Base-by-base conservation (phyloP, 2,797 vertebrate species). In the Morelia viridis region DNA sequence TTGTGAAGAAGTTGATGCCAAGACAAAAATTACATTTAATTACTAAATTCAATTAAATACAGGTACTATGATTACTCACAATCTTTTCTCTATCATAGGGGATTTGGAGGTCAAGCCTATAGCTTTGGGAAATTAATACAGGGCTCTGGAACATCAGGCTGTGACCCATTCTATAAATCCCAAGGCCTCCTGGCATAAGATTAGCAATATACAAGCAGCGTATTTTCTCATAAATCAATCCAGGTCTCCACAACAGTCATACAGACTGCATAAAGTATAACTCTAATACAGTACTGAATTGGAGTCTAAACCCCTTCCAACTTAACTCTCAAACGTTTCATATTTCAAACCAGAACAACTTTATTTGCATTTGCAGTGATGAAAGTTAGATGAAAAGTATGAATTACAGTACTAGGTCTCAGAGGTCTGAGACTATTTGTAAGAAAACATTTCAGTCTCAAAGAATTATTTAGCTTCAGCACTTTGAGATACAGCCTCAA, bases 401-500 rank as follows among this genome's bases (percentile, higher is more conserved):
- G 71, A 84, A 80, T 6, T 6, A 28, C 53, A 19, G 41, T 41
- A 41, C 41, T 41, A 5, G 28, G 35, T 85, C 80, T 57, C 76
- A 53, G 9, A 56, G 17, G 12, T 71, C 61, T n/a, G 50, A 60
- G 64, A 26, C 31, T 83, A 46, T 65, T 41, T 53, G 35, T 26
- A 60, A 91, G 17, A 28, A n/a, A 89, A 87, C n/a, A 9, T 7
- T 92, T n/a, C n/a, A 46, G 56, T 56, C n/a, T 93, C 24, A 60
- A 35, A 60, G n/a, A 85, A 88, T 22, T 61, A 31, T 28, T 88
- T 50, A 58, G 26, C 31, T 89, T 12, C 13, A 24, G 26, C 17
- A 88, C 71, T 65, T 46, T 53, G 12, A 65, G 60, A 85, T 84
- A 50, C 17, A 46, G 35, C 50, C 28, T 80, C 80, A 88, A 19